These are phyloP conservation scores for Crocuta crocuta DNA, from an alignment of 2,113 vertebrate species.

Conservation along the genomic window DNA sequence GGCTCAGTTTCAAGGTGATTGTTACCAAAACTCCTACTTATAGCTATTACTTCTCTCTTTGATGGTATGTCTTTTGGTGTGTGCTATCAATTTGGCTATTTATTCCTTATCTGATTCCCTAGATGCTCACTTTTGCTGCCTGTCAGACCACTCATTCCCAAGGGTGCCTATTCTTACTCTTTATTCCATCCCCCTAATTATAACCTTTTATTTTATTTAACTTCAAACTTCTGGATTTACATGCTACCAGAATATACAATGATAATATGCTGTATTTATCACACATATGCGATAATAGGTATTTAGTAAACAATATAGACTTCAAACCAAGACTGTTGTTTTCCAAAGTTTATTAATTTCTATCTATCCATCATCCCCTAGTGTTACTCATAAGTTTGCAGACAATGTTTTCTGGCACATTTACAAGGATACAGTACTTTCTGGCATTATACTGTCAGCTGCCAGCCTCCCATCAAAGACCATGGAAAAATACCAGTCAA, in stretches of 20 bases:
- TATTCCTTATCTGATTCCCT: not conserved
- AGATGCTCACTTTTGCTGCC: not conserved
- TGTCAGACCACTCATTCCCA: not conserved
- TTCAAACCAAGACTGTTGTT: not conserved
- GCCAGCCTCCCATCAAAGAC: not conserved
- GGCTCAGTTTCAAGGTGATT: not conserved
- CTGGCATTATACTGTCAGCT: not conserved
- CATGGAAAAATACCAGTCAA: not conserved
- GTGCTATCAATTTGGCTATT: not conserved
- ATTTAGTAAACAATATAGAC: not conserved
- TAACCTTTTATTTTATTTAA: not conserved
- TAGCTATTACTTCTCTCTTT: not conserved
- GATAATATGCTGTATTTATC: not conserved
- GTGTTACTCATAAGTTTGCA: not conserved
- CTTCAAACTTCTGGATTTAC: not conserved
- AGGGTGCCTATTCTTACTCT: not conserved
- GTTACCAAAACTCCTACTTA: not conserved
- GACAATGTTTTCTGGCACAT: not conserved
- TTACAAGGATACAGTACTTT: not conserved
- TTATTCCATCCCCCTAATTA: not conserved
- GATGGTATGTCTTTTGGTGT: not conserved
- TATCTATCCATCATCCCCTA: not conserved
- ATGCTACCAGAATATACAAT: not conserved
- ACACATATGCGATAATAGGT: not conserved
- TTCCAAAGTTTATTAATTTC: not conserved